Conservation (phyloP, 2,113 vertebrate species). For the Symphodus melops region DNA sequence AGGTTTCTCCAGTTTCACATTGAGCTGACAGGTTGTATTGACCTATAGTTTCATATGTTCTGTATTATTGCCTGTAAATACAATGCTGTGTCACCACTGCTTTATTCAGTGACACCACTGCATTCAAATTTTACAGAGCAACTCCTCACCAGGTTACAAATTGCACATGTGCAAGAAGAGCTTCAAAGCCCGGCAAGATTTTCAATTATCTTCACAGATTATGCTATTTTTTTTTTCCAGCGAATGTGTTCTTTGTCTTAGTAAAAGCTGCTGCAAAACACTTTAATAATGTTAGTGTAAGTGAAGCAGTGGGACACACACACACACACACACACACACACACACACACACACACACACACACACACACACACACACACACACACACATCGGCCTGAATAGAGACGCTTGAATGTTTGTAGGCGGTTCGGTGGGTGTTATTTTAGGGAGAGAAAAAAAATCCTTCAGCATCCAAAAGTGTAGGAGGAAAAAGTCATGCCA, state of each 20-base stretch:
- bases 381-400: constrained; percentile 13
- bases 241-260: not conserved
- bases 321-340: constrained; percentile 1
- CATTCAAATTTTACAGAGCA: constrained; percentile 24
- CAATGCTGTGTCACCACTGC: not conserved
- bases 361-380: not conserved
- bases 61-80: not conserved
- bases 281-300: not conserved
- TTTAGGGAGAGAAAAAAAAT: not conserved
- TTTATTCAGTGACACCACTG: not conserved
- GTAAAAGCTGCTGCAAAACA: not conserved
- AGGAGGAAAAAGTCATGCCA: not conserved
- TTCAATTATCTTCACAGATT: constrained; percentile 13
- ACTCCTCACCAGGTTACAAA: constrained; percentile 23
- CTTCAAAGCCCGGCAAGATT: not conserved
- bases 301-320: not conserved
- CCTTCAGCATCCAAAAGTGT: not conserved
- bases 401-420: constrained; percentile 15
- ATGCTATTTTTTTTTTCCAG: not conserved
- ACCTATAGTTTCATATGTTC: not conserved
- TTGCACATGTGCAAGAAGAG: not conserved
- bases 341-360: constrained; percentile 4
- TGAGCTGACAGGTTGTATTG: not conserved
- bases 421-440: constrained; percentile 22
- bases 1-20: not conserved